These are phyloP conservation scores for Scylla paramamosain DNA, from an alignment of 1,140 invertebrate genomes.

Conservation along the genomic window DNA sequence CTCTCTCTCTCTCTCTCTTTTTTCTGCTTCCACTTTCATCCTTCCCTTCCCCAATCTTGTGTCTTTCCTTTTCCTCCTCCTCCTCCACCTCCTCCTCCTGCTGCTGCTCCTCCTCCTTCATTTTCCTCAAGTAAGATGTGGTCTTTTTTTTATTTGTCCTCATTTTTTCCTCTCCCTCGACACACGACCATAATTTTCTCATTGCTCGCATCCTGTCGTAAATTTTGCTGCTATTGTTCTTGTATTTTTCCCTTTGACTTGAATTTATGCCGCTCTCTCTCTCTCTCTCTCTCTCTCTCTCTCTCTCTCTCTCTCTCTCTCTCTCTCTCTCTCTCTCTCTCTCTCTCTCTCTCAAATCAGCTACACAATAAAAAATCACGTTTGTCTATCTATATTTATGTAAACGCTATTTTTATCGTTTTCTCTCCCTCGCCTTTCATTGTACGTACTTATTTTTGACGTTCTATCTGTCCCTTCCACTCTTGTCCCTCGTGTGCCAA, in stretches of 20 bases:
- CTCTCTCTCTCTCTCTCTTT: background rate
- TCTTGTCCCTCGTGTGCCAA: background rate
- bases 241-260: background rate
- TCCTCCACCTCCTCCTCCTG: background rate
- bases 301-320: background rate
- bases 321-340: background rate
- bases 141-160: background rate
- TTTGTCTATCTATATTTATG: background rate
- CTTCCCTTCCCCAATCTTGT: background rate
- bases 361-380: background rate
- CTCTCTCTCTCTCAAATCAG: background rate
- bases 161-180: background rate
- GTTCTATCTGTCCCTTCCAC: background rate
- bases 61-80: background rate
- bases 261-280: background rate
- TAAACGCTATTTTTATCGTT: background rate
- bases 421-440: background rate
- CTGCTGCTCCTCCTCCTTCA: background rate
- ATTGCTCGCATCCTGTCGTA: slow-evolving; percentile 19
- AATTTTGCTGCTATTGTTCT: background rate
- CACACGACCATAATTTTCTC: slow-evolving; percentile 22
- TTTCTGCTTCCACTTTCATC: background rate
- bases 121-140: background rate
- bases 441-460: background rate
- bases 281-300: background rate